Evolutionary conservation across 2,888 invertebrate genomes (phyloP).

Genomic region (Callyntrura guangdongensis): DNA sequence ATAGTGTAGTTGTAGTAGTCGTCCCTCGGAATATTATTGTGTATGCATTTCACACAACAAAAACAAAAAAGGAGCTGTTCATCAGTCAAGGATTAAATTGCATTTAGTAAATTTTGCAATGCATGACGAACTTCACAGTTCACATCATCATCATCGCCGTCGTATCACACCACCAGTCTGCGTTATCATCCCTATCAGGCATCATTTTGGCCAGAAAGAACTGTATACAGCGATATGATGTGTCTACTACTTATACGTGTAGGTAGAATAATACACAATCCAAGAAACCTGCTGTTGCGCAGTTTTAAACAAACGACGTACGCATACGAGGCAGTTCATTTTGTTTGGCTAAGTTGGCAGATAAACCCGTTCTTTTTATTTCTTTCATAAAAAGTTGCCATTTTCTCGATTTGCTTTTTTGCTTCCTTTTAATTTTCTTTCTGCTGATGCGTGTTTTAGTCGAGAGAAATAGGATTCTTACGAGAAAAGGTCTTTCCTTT

Average conservation of each 20-base stretch:
- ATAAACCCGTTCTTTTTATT: slow-evolving; percentile 42
- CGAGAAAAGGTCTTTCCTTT: too few relatives aligned
- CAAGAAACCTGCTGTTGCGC: background rate
- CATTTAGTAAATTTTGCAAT: slow-evolving; percentile 16
- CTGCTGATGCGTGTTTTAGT: slow-evolving; percentile 40
- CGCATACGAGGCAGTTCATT: background rate
- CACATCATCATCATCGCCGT: background rate
- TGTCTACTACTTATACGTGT: background rate
- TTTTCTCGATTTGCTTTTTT: slow-evolving; percentile 5
- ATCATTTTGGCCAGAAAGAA: background rate
- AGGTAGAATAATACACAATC: background rate
- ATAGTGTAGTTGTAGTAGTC: background rate
- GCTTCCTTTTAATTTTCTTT: background rate
- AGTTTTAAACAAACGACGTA: background rate
- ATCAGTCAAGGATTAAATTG: slow-evolving; percentile 47
- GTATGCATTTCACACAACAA: background rate
- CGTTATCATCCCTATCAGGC: background rate
- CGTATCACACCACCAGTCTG: background rate
- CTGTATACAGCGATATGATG: background rate
- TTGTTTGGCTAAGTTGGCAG: background rate
- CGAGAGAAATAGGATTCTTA: background rate
- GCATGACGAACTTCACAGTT: slow-evolving; percentile 58
- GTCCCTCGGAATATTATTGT: background rate
- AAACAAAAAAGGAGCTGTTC: slow-evolving; percentile 20
- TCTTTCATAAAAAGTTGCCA: slow-evolving; percentile 45